A percentile compares a stretch with the other conserved stretches of the same genome.
Evolutionary conservation across 1,140 invertebrate genomes (phyloP).

Genomic region (Bilobella aurantiaca): DNA sequence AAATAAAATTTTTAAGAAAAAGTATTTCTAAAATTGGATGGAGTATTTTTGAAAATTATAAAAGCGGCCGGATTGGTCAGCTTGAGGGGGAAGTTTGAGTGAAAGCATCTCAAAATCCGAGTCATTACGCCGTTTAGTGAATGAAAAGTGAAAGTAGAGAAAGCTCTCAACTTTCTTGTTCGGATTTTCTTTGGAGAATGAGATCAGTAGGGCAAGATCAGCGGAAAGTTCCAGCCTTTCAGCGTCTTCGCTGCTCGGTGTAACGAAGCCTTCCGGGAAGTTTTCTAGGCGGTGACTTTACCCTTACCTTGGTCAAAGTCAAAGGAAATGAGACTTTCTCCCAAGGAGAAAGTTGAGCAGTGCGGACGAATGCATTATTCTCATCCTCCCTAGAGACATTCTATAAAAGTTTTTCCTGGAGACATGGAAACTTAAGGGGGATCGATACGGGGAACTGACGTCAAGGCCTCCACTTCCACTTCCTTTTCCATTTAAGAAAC

Average conservation of each 20-base stretch:
- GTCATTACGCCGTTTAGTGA: too few relatives aligned
- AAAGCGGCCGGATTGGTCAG: too few relatives aligned
- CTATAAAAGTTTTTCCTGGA: not conserved
- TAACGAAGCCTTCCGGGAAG: not conserved
- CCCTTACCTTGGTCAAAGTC: conserved; percentile 3
- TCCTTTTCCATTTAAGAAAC: not conserved
- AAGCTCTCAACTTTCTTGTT: not conserved
- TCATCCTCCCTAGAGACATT: too few relatives aligned
- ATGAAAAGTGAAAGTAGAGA: not conserved
- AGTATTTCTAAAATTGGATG: too few relatives aligned
- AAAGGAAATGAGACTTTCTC: conserved; percentile 1
- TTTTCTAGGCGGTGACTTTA: not conserved
- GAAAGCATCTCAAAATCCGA: too few relatives aligned
- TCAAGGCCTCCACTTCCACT: not conserved
- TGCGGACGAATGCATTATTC: not conserved
- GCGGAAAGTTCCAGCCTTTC: too few relatives aligned
- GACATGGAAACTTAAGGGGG: not conserved
- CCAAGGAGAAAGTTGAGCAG: not conserved
- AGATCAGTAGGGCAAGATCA: not conserved
- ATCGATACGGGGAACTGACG: not conserved
- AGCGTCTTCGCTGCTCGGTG: too few relatives aligned
- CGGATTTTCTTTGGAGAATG: too few relatives aligned
- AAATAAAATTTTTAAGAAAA: too few relatives aligned
- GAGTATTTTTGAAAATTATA: too few relatives aligned
- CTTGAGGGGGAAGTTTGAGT: too few relatives aligned